Evolutionary conservation across 1,140 invertebrate genomes (phyloP).

Genomic region (Saccostrea cuccullata): DNA sequence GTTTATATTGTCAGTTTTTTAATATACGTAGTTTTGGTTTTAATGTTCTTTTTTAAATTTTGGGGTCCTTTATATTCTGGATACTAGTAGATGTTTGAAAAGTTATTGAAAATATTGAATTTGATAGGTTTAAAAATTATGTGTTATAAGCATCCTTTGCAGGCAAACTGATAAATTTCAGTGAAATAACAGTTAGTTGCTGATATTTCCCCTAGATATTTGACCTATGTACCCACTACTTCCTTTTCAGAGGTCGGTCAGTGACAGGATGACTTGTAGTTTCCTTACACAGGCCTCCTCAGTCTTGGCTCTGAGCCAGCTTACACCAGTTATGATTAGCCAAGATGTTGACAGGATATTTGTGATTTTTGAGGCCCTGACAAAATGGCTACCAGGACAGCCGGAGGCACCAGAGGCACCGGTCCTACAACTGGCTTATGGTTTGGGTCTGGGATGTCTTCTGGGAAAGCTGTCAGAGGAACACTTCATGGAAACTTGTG

Average conservation of each 20-base stretch:
- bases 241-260: conserved; percentile 54
- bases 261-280: conserved; percentile 62
- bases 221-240: not conserved
- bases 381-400: conserved; percentile 57
- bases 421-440: conserved; percentile 60
- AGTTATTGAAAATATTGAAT: too few species aligned
- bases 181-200: too few species aligned
- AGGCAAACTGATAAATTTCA: too few species aligned
- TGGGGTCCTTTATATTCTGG: too few species aligned
- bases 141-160: too few species aligned
- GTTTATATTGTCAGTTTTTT: too few species aligned
- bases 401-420: conserved; percentile 54
- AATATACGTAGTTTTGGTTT: too few species aligned
- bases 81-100: too few species aligned
- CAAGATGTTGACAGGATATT: conserved; percentile 58
- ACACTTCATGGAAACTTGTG: conserved; percentile 66
- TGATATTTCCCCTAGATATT: too few species aligned
- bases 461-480: conserved; percentile 66
- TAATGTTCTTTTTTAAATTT: too few species aligned
- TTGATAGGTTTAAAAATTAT: too few species aligned
- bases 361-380: conserved; percentile 53
- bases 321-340: conserved; percentile 62
- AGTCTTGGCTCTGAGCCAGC: conserved; percentile 59
- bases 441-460: conserved; percentile 67
- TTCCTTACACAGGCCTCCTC: conserved; percentile 63